phyloP scores from a whole-genome alignment of 2,797 vertebrate species.

The Adrianichthys oophorus region DNA sequence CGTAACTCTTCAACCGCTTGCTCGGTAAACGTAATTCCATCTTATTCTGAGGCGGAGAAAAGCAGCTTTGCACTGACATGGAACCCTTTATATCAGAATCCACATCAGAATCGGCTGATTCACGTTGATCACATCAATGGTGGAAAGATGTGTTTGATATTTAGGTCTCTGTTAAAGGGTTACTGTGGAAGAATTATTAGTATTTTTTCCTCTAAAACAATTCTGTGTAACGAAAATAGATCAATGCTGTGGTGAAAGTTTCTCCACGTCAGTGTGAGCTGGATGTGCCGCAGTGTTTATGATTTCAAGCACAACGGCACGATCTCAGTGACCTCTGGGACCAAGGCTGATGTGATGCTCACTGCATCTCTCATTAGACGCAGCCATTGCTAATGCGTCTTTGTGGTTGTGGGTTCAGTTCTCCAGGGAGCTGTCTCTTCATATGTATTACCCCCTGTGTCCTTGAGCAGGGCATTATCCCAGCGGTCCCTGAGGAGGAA shows the following conservation, averaged over 20 bases:
- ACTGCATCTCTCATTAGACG: slow-evolving; percentile 48
- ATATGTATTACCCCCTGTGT: slow-evolving; percentile 63
- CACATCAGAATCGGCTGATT: too few relatives aligned
- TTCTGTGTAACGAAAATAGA: not conserved
- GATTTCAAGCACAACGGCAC: slow-evolving; percentile 36
- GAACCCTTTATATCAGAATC: too few relatives aligned
- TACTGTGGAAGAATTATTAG: too few relatives aligned
- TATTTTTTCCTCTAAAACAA: not conserved
- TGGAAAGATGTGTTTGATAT: too few relatives aligned
- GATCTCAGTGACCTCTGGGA: slow-evolving; percentile 39
- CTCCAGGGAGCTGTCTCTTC: slow-evolving; percentile 67
- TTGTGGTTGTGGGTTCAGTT: slow-evolving; percentile 68
- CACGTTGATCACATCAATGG: too few relatives aligned
- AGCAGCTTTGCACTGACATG: too few relatives aligned
- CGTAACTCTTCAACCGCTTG: too few relatives aligned
- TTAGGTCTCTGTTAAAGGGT: too few relatives aligned
- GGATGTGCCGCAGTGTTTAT: slow-evolving; percentile 36
- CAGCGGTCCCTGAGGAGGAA: slow-evolving; percentile 51
- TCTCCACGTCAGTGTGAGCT: slow-evolving; percentile 32
- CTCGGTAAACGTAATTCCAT: too few relatives aligned
- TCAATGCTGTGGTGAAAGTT: not conserved
- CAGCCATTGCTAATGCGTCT: slow-evolving; percentile 56
- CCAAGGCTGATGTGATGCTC: slow-evolving; percentile 39
- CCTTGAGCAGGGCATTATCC: slow-evolving; percentile 73
- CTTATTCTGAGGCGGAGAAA: too few relatives aligned